Evolutionary conservation across 2,888 invertebrate species (phyloP).

Genomic region (Halictus quadricinctus): DNA sequence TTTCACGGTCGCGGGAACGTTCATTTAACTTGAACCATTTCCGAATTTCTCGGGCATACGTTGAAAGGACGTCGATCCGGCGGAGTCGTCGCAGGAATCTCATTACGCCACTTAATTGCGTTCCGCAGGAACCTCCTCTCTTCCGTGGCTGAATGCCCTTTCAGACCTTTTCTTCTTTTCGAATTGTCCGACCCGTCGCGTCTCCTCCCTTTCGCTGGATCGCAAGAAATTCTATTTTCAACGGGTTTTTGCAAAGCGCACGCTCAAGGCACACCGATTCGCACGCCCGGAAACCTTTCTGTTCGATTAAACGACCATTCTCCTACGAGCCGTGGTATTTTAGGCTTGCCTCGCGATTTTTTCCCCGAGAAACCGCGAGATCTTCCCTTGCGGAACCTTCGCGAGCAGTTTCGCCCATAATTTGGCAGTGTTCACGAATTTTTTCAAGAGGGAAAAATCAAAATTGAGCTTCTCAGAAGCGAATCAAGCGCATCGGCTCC

Average conservation of each 20-base stretch:
- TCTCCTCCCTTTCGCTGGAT: not conserved
- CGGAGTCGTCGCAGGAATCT: slow-evolving; percentile 61
- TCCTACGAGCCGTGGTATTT: not conserved
- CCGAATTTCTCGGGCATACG: slow-evolving; percentile 64
- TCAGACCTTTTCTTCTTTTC: slow-evolving; percentile 18
- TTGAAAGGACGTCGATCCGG: slow-evolving; percentile 54
- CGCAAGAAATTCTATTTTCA: slow-evolving; percentile 17
- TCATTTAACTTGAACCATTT: slow-evolving; percentile 73
- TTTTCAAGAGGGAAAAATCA: not conserved
- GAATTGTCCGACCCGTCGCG: not conserved
- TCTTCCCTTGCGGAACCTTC: not conserved
- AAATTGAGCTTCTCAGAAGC: not conserved
- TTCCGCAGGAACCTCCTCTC: slow-evolving; percentile 51
- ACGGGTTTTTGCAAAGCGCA: not conserved
- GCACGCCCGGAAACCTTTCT: not conserved
- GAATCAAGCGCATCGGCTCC: not conserved
- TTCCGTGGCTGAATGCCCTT: slow-evolving; percentile 23
- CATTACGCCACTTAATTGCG: slow-evolving; percentile 67
- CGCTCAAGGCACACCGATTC: not conserved
- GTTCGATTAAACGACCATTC: not conserved
- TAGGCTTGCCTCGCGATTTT: not conserved
- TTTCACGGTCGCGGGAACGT: slow-evolving; percentile 62
- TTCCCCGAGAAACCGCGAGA: not conserved
- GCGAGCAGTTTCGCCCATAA: not conserved
- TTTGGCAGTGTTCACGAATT: not conserved